phyloP scores from a whole-genome alignment of 2,113 vertebrate species.

The Columbina picui region DNA sequence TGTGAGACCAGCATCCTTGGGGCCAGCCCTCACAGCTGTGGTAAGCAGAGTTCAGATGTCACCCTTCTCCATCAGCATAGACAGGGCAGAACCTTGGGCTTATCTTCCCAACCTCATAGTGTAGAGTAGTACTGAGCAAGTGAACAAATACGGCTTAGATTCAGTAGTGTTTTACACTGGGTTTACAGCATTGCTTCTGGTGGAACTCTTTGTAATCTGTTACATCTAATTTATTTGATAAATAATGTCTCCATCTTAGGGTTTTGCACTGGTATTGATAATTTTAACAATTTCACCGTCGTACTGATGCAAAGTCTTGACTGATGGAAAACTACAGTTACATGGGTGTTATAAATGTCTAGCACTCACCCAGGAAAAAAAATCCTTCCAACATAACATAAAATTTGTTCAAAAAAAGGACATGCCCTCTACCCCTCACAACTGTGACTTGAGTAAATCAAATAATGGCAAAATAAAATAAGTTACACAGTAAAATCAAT shows the following conservation, averaged over 20 bases:
- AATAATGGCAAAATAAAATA: conserved; percentile 21
- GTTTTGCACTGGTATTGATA: neutral
- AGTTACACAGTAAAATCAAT: conserved; percentile 44
- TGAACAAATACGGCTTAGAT: neutral
- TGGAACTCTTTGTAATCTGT: neutral
- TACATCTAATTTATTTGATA: neutral
- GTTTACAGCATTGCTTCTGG: neutral
- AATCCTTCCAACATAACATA: neutral
- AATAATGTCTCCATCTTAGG: neutral
- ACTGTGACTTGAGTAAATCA: conserved; percentile 18
- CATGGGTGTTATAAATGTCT: neutral
- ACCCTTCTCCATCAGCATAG: neutral
- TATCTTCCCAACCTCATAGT: neutral
- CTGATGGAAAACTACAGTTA: neutral
- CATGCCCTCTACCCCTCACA: neutral
- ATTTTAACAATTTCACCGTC: neutral
- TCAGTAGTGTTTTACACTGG: neutral
- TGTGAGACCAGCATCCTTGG: neutral
- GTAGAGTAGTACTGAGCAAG: neutral
- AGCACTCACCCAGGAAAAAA: neutral
- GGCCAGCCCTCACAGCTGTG: neutral
- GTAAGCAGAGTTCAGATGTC: neutral
- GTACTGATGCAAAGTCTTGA: neutral
- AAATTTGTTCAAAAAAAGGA: neutral
- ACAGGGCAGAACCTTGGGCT: neutral